Evolutionary conservation across 1,140 invertebrate species (phyloP).

Genomic region (Eriosoma lanigerum): DNA sequence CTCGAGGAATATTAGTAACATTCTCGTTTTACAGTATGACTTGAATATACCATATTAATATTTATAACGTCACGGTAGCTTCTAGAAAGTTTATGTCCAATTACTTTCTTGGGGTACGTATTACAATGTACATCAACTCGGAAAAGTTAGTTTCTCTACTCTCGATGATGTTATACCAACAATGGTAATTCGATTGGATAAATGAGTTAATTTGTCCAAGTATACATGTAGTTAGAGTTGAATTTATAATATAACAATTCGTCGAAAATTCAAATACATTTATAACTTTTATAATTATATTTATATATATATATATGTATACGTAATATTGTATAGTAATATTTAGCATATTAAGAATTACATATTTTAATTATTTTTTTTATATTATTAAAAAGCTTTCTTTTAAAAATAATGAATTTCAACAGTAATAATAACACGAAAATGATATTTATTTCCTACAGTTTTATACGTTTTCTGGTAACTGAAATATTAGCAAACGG

Average conservation of each 20-base stretch:
- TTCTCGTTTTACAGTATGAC: constrained; percentile 25
- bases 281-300: neutral
- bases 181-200: constrained; percentile 10
- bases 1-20: neutral
- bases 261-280: neutral
- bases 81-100: constrained; percentile 32
- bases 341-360: too few species aligned
- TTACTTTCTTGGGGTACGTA: constrained; percentile 20
- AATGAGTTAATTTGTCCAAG: neutral
- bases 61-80: constrained; percentile 30
- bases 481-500: neutral
- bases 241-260: neutral
- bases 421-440: too few species aligned
- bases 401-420: too few species aligned
- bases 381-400: too few species aligned
- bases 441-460: too few species aligned
- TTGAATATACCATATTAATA: constrained; percentile 42
- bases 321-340: too few species aligned
- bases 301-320: too few species aligned
- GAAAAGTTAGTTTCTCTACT: neutral
- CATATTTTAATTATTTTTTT: too few species aligned
- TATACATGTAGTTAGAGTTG: neutral
- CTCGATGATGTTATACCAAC: neutral
- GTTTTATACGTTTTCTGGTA: too few species aligned
- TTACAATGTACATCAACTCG: neutral